Evolutionary conservation across 2,797 vertebrate genomes (phyloP).

Genomic region (Alfaro cultratus): DNA sequence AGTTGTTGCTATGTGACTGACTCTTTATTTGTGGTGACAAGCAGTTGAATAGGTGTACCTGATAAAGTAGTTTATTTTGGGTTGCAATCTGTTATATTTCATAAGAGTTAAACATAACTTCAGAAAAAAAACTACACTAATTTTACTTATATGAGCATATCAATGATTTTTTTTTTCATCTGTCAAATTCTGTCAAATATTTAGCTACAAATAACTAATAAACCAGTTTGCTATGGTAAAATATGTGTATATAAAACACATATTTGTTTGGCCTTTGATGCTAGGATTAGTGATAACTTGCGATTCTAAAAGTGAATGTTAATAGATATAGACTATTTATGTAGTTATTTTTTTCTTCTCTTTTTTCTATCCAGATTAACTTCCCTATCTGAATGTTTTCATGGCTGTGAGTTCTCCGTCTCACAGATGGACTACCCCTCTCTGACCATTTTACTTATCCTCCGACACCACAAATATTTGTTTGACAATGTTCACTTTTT

Average conservation of each 20-base stretch:
- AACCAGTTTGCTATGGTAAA: not conserved
- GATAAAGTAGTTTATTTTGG: no score
- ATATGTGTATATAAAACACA: not conserved
- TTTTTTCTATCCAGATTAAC: constrained; percentile 11
- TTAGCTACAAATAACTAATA: not conserved
- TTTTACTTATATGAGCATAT: not conserved
- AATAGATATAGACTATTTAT: constrained; percentile 25
- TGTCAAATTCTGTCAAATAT: not conserved
- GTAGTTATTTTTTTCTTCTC: constrained; percentile 17
- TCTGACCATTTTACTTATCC: constrained; percentile 27
- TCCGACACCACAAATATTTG: constrained; percentile 50
- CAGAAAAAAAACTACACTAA: no score
- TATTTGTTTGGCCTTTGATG: not conserved
- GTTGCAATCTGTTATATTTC: no score
- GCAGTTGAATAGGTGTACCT: not conserved
- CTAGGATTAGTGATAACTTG: not conserved
- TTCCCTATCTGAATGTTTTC: constrained; percentile 34
- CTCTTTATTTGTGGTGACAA: not conserved
- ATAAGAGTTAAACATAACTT: no score
- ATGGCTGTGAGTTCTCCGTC: constrained; percentile 37
- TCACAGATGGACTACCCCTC: constrained; percentile 31
- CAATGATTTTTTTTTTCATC: not conserved
- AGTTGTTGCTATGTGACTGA: not conserved
- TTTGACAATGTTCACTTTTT: constrained; percentile 52
- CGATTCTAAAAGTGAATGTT: constrained; percentile 26